Evolutionary conservation across 2,888 invertebrate genomes (phyloP).

Genomic region (Heliconius hortense): DNA sequence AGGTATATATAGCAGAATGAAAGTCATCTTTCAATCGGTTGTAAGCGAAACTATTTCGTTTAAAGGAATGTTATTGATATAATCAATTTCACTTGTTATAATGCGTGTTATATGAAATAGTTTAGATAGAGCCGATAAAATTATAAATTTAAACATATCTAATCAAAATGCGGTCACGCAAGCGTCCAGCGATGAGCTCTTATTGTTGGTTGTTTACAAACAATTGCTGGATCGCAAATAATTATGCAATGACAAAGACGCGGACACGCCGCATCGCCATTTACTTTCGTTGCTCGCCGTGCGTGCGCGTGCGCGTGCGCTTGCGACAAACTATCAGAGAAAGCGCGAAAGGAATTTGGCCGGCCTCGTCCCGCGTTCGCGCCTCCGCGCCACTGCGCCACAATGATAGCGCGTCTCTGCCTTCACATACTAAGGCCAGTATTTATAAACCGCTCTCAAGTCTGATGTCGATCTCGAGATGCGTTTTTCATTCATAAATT

Average conservation of each 20-base stretch:
- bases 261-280: slow-evolving; percentile 56
- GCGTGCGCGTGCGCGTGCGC: slow-evolving; percentile 50
- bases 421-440: background rate
- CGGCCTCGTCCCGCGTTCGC: slow-evolving; percentile 50
- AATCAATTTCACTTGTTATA: slow-evolving; percentile 29
- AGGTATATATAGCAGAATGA: background rate
- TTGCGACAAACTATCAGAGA: slow-evolving; percentile 63
- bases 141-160: slow-evolving; percentile 42
- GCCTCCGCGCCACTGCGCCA: slow-evolving; percentile 32
- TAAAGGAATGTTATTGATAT: slow-evolving; percentile 22
- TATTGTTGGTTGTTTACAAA: slow-evolving; percentile 76
- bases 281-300: slow-evolving; percentile 76
- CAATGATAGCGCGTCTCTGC: slow-evolving; percentile 27
- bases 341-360: slow-evolving; percentile 79
- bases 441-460: no score
- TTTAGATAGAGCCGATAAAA: slow-evolving; percentile 17
- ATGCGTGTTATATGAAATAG: slow-evolving; percentile 15
- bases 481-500: no score
- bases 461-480: no score
- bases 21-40: slow-evolving; percentile 3
- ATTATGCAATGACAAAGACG: slow-evolving; percentile 75
- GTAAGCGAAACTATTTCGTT: slow-evolving; percentile 24
- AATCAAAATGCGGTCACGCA: slow-evolving; percentile 71
- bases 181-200: slow-evolving; percentile 60
- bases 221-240: slow-evolving; percentile 74